Conservation (phyloP, 2,888 invertebrate species). For the Crioceris asparagi region DNA sequence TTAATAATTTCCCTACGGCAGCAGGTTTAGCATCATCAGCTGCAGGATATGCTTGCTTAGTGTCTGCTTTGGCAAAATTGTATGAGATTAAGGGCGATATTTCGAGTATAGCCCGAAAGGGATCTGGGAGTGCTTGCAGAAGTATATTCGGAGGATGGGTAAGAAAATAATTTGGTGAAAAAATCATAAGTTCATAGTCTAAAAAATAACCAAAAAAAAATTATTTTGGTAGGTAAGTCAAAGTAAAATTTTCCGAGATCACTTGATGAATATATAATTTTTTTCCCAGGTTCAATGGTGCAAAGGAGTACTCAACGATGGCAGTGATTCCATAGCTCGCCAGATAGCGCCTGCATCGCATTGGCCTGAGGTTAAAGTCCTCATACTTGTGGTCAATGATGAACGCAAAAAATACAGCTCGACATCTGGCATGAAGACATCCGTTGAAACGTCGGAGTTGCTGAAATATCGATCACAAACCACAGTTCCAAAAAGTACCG, state of each 20-base stretch:
- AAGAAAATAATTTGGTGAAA: slow-evolving; percentile 8
- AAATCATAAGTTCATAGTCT: no score
- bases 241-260: no score
- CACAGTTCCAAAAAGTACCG: slow-evolving; percentile 62
- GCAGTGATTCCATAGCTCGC: slow-evolving; percentile 65
- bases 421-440: slow-evolving; percentile 78
- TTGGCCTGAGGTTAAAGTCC: slow-evolving; percentile 84
- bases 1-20: slow-evolving; percentile 97
- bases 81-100: slow-evolving; percentile 65
- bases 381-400: slow-evolving; percentile 84
- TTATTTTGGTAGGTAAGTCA: no score
- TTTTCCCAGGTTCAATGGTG: slow-evolving; percentile 67
- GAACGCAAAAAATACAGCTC: slow-evolving; percentile 74
- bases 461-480: slow-evolving; percentile 61
- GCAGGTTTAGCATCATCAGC: slow-evolving; percentile 98
- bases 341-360: slow-evolving; percentile 62
- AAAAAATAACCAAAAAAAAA: no score
- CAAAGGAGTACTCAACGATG: slow-evolving; percentile 50
- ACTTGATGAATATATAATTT: no score
- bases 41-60: slow-evolving; percentile 93
- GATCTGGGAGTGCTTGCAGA: slow-evolving; percentile 94
- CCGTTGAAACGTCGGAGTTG: slow-evolving; percentile 71
- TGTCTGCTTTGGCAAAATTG: slow-evolving; percentile 64
- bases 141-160: slow-evolving; percentile 87
- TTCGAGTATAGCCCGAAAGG: slow-evolving; percentile 67